Conservation (phyloP, 2,797 vertebrate species). For the Halcyon smyrnensis region DNA sequence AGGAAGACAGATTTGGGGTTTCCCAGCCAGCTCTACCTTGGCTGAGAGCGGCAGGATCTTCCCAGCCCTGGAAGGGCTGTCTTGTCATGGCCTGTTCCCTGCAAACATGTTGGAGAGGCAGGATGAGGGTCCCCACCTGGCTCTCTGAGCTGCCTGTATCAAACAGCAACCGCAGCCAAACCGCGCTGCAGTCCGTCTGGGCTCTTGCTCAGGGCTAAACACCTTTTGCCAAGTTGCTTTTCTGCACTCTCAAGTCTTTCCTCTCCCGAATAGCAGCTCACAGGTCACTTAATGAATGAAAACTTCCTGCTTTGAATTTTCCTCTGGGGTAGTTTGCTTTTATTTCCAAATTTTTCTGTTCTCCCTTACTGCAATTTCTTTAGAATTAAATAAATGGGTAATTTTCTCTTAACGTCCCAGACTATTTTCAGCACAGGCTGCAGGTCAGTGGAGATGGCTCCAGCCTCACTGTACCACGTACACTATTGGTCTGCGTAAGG, state of each 20-base stretch:
- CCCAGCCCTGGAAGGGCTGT: conserved; percentile 4
- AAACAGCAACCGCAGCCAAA: not conserved
- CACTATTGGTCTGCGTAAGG: accelerated
- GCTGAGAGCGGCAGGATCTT: conserved; percentile 28
- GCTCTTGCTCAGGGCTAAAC: conserved; percentile 32
- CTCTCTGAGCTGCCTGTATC: not conserved
- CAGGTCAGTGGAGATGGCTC: not conserved
- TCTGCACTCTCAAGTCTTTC: not conserved
- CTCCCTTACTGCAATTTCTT: not conserved
- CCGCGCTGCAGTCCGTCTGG: not conserved
- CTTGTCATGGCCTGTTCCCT: conserved; percentile 34
- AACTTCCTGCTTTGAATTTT: not conserved
- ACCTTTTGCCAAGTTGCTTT: conserved; percentile 14
- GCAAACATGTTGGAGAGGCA: not conserved
- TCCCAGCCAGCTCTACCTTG: conserved; percentile 47
- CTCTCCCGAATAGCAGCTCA: not conserved
- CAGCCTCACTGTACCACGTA: not conserved
- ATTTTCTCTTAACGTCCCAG: not conserved
- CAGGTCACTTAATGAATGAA: not conserved
- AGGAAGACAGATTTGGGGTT: conserved; percentile 41
- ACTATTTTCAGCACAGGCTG: not conserved
- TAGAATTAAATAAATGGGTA: not conserved
- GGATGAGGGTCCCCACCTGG: not conserved
- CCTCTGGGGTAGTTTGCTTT: not conserved
- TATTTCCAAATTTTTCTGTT: not conserved